phyloP scores from a whole-genome alignment of 1,140 invertebrate genomes.

The Conus ventricosus region DNA sequence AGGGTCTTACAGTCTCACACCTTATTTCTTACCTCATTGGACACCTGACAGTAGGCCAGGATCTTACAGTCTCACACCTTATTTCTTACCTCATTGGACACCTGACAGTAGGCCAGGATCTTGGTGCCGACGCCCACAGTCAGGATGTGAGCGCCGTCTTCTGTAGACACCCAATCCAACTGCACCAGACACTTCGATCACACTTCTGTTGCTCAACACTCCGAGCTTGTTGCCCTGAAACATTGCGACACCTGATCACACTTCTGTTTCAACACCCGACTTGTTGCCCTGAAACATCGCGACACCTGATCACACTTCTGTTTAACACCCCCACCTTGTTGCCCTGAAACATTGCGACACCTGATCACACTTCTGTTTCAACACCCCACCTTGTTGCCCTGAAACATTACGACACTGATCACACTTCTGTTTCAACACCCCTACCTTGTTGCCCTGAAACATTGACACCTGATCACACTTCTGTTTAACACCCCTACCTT shows the following conservation, averaged over 20 bases:
- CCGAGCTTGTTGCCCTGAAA: slow-evolving; percentile 56
- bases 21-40: neutral
- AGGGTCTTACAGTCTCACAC: too few species aligned
- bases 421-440: slow-evolving; percentile 74
- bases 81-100: slow-evolving; percentile 44
- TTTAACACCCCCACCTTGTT: too few species aligned
- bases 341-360: too few species aligned
- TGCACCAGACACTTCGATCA: slow-evolving; percentile 86
- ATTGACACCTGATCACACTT: too few species aligned
- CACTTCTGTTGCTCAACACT: slow-evolving; percentile 70
- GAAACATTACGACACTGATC: too few species aligned
- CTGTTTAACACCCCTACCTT: too few species aligned
- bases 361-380: too few species aligned
- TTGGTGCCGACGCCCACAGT: slow-evolving; percentile 97
- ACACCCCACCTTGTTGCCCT: too few species aligned
- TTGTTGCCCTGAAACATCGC: too few species aligned
- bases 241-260: neutral
- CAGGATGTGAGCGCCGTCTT: slow-evolving; percentile 98
- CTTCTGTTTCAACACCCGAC: too few species aligned
- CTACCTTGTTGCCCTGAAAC: slow-evolving; percentile 53
- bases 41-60: slow-evolving; percentile 75
- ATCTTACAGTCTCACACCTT: slow-evolving; percentile 84
- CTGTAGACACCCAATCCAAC: slow-evolving; percentile 98
- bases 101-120: slow-evolving; percentile 76
- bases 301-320: too few species aligned